Base-by-base conservation (phyloP, 2,797 vertebrate species). In the Tachyglossus aculeatus region DNA sequence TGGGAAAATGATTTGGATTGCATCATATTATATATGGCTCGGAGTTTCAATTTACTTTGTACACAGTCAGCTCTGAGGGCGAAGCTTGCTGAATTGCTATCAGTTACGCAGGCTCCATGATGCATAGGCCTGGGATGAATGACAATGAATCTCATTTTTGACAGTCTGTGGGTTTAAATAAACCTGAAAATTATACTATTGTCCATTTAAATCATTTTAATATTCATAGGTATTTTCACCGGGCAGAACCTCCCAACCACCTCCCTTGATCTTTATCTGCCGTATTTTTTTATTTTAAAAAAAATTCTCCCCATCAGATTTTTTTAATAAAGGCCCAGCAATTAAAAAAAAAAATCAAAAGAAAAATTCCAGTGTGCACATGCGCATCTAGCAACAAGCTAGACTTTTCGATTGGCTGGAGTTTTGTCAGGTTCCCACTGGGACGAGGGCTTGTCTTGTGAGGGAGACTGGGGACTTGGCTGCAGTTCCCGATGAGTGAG, bases 401-500 rank as follows among this genome's bases (percentile, higher is more conserved):
- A 84, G 74, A 78, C 77, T 88, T 85, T 64, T 72, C 80, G 81
- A 86, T 82, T 59, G 53, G 66, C 65, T 29, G 73, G 68, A 58
- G 66, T 71, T 67, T 82, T 38, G 65, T 41, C 58, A 68, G 53
- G 75, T 78, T 62, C 18, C 60, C 47, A 40, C 34, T 58, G 57
- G 80, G n/a, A n/a, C n/a, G n/a, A n/a, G n/a, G n/a, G n/a, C n/a
- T n/a, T n/a, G n/a, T n/a, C 70, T 70, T 70, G 65, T 78, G 19
- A 50, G 41, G 75, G 66, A 74, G 71, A 21, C 1, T n/a, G n/a
- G n/a, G n/a, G n/a, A n/a, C n/a, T n/a, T n/a, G n/a, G 52, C 62
- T 80, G 65, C 67, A 76, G 79, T 82, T 67, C 81, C 80, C 88
- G 80, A 85, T 77, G 85, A 71, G 71, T 64, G 77, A 64, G 53